A percentile compares a stretch with the other conserved stretches of the same genome.
phyloP scores from a whole-genome alignment of 1,140 invertebrate species.

The Chironomus striatipennis region DNA sequence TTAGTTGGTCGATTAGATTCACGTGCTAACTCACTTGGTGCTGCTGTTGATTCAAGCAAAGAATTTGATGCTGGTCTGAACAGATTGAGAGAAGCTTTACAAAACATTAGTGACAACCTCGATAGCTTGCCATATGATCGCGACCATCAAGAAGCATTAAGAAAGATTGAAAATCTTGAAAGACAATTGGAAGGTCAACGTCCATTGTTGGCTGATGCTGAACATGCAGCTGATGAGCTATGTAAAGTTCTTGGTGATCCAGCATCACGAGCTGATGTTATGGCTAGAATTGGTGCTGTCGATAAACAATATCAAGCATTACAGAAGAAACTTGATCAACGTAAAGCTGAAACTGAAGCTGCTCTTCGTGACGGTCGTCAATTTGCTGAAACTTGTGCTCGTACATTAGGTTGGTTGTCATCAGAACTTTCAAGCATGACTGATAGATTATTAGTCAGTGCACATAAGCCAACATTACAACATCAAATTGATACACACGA shows the following conservation, averaged over 20 bases:
- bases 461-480: slow-evolving; percentile 70
- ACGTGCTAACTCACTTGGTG: slow-evolving; percentile 71
- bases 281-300: slow-evolving; percentile 72
- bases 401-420: slow-evolving; percentile 79
- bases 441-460: slow-evolving; percentile 73
- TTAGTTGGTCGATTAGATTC: slow-evolving; percentile 66
- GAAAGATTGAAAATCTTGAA: slow-evolving; percentile 78
- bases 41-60: slow-evolving; percentile 77
- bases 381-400: slow-evolving; percentile 75
- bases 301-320: slow-evolving; percentile 76
- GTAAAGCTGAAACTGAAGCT: slow-evolving; percentile 83
- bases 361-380: slow-evolving; percentile 74
- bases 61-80: slow-evolving; percentile 83
- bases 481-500: slow-evolving; percentile 83
- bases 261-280: slow-evolving; percentile 81
- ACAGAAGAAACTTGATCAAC: slow-evolving; percentile 80
- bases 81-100: slow-evolving; percentile 68
- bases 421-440: slow-evolving; percentile 65
- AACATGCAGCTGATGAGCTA: slow-evolving; percentile 75
- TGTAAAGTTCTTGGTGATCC: slow-evolving; percentile 85
- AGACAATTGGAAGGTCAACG: slow-evolving; percentile 79
- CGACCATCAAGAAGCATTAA: slow-evolving; percentile 77
- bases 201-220: slow-evolving; percentile 76
- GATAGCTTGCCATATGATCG: slow-evolving; percentile 74
- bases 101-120: slow-evolving; percentile 75